Base-by-base conservation (phyloP, 1,140 invertebrate species). In the Meloidogyne chitwoodi region DNA sequence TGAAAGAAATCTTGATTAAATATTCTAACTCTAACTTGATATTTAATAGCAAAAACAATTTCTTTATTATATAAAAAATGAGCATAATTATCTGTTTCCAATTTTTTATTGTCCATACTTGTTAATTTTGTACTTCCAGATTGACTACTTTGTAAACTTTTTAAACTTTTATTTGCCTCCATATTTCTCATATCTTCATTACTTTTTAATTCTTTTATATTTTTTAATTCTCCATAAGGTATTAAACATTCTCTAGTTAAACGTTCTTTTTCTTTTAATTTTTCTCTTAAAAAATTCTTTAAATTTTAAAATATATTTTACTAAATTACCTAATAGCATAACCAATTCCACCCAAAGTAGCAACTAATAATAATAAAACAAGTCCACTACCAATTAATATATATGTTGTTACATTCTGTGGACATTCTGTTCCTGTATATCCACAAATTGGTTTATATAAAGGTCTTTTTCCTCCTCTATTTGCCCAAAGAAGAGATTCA, bases 31-130 rank as follows among this genome's bases (percentile, higher is more conserved):
- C 44, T 22, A 14, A 83, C 65, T 24, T 38, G 31, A 48, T 83
- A 70, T 12, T 74, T 75, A n/a, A 81, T 74, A 27, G 78, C 81
- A n/a, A 81, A 67, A n/a, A 84, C 82, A 27, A 75, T 38, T 63
- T 81, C 82, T 14, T 70, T 73, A 68, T 74, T 69, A 29, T 80
- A 79, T 24, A 78, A 24, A 69, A 86, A 84, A 74, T 77, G 85
- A n/a, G 67, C 76, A 61, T 84, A 83, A 26, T 65, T 68, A 12
- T 84, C 83, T 5, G 84, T 84, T 41, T 84, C 83, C 66, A 63
- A 71, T 61, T 71, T 71, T 56, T 71, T 71, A 26, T 38, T 56
- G 61, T 75, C 38, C 26, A 69, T 83, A 27, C 83, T 68, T 27
- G 79, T 80, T 38, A 62, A 14, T 67, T 78, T 68, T 24, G 75